phyloP scores from a whole-genome alignment of 2,888 invertebrate species.

The Caenorhabditis macrosperma region DNA sequence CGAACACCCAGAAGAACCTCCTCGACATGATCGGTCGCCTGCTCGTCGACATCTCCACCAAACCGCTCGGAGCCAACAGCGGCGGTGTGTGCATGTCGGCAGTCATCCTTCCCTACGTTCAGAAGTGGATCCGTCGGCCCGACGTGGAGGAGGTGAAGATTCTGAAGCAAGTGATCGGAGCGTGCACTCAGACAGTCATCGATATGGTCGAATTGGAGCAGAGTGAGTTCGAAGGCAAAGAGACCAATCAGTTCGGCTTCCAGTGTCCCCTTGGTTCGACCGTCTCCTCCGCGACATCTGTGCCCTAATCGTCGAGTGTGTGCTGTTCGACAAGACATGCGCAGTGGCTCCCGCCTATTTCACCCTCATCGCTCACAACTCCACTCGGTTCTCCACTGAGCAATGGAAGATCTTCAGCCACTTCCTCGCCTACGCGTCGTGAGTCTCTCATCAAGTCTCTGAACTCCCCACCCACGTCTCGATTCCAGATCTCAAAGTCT shows the following conservation, averaged over 20 bases:
- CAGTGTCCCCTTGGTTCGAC: slow-evolving; percentile 61
- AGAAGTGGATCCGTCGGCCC: slow-evolving; percentile 90
- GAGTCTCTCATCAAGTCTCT: not conserved
- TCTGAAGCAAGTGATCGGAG: slow-evolving; percentile 68
- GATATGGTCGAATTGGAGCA: slow-evolving; percentile 60
- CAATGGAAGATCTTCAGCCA: slow-evolving; percentile 48
- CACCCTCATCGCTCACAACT: slow-evolving; percentile 46
- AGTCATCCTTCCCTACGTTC: slow-evolving; percentile 91
- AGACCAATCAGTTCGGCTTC: not conserved
- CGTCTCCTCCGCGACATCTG: slow-evolving; percentile 66
- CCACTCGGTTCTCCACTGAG: slow-evolving; percentile 14
- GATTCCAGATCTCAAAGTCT: slow-evolving; percentile 85
- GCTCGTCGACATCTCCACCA: slow-evolving; percentile 57
- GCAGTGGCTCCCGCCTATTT: slow-evolving; percentile 56
- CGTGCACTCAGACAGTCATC: slow-evolving; percentile 67
- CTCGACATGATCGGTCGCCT: slow-evolving; percentile 64
- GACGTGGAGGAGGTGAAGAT: slow-evolving; percentile 62
- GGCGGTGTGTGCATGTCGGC: slow-evolving; percentile 94
- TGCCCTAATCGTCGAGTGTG: slow-evolving; percentile 64
- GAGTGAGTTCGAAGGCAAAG: slow-evolving; percentile 28
- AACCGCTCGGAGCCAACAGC: slow-evolving; percentile 86
- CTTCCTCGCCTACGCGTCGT: slow-evolving; percentile 36
- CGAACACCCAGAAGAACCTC: slow-evolving; percentile 63
- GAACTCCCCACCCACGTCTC: not conserved
- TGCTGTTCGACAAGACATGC: slow-evolving; percentile 53